Conservation (phyloP, 1,140 invertebrate species). For the Magallana angulata region DNA sequence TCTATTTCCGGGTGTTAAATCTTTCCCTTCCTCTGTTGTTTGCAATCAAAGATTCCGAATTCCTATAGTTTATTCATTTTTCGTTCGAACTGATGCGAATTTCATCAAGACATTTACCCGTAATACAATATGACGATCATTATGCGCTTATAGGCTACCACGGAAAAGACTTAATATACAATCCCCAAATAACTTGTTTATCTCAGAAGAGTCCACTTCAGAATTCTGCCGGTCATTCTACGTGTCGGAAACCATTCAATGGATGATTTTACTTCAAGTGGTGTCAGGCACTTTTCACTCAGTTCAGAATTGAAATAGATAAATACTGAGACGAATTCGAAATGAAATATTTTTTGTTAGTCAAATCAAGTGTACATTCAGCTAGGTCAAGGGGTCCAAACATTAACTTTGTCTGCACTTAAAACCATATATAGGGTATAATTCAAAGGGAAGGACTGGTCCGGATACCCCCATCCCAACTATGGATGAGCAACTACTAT, state of each 20-base stretch:
- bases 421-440: too few species aligned
- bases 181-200: not conserved
- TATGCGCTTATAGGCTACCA: too few species aligned
- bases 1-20: slow-evolving; percentile 2
- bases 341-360: not conserved
- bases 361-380: not conserved
- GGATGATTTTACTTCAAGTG: not conserved
- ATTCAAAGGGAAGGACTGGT: too few species aligned
- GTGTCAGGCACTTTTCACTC: not conserved
- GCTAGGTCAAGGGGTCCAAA: not conserved
- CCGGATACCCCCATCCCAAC: too few species aligned
- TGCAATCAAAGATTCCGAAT: too few species aligned
- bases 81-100: too few species aligned
- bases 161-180: too few species aligned
- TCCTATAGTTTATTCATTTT: too few species aligned
- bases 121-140: too few species aligned
- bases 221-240: not conserved
- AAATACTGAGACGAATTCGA: not conserved
- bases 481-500: too few species aligned
- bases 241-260: slow-evolving; percentile 3
- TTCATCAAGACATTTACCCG: too few species aligned
- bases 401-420: too few species aligned
- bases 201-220: not conserved
- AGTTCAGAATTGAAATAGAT: not conserved
- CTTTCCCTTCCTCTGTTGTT: not conserved